These are phyloP conservation scores for Riptortus pedestris DNA, from an alignment of 1,140 invertebrate species.

Conservation along the genomic window DNA sequence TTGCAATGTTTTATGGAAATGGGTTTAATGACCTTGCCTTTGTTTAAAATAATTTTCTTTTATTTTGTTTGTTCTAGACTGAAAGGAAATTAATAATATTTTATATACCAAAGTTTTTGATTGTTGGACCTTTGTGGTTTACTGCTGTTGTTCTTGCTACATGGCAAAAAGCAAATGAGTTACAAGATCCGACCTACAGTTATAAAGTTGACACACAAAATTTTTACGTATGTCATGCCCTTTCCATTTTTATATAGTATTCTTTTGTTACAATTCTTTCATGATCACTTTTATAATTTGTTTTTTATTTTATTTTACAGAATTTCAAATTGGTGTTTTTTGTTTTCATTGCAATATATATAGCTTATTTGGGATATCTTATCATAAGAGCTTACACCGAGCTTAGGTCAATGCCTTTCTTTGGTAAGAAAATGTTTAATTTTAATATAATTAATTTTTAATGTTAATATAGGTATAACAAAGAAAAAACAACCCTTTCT, in stretches of 20 bases:
- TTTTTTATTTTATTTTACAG: constrained; percentile 43
- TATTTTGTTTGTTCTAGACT: constrained; percentile 50
- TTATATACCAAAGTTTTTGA: constrained; percentile 80
- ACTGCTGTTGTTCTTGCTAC: constrained; percentile 73
- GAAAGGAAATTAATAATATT: constrained; percentile 74
- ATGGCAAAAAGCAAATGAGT: constrained; percentile 81
- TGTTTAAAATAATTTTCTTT: not conserved
- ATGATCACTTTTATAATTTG: not conserved
- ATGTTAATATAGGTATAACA: too few relatives aligned
- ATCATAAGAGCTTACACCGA: constrained; percentile 86
- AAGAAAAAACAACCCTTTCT: too few relatives aligned
- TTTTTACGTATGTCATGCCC: constrained; percentile 62
- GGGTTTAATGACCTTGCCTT: too few relatives aligned
- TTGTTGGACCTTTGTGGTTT: constrained; percentile 80
- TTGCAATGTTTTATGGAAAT: too few relatives aligned
- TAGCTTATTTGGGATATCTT: constrained; percentile 72
- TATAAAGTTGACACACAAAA: constrained; percentile 77
- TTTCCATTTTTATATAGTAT: too few relatives aligned
- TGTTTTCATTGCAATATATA: constrained; percentile 68
- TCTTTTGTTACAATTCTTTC: too few relatives aligned
- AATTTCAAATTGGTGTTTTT: constrained; percentile 81
- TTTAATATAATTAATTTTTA: too few relatives aligned
- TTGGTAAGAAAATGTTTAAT: constrained; percentile 66
- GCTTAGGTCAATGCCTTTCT: constrained; percentile 90
- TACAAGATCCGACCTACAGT: constrained; percentile 85